phyloP scores from a whole-genome alignment of 2,113 vertebrate genomes.

The Cygnus buccinator region DNA sequence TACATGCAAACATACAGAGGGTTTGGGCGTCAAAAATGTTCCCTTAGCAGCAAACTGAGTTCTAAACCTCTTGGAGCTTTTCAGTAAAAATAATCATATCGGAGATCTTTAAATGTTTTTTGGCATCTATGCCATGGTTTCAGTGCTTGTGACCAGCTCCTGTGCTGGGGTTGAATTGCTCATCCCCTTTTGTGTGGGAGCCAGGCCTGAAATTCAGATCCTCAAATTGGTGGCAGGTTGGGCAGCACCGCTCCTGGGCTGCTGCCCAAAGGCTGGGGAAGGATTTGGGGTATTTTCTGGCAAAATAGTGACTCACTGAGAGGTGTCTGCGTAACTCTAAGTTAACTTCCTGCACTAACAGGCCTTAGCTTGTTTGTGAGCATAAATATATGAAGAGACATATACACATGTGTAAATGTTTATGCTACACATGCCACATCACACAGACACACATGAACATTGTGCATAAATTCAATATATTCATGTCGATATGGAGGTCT shows the following conservation, averaged over 20 bases:
- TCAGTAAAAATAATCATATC: neutral
- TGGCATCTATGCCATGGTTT: neutral
- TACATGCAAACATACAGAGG: neutral
- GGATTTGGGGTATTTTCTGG: neutral
- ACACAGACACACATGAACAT: neutral
- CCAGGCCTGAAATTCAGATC: neutral
- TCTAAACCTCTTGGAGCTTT: neutral
- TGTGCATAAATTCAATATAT: neutral
- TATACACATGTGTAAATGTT: neutral
- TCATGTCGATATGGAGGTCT: neutral
- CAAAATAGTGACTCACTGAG: neutral
- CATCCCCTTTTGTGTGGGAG: rapidly evolving
- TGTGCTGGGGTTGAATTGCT: neutral
- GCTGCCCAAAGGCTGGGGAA: neutral
- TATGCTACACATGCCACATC: rapidly evolving
- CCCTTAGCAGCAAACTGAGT: neutral
- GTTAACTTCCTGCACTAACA: neutral
- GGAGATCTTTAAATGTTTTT: neutral
- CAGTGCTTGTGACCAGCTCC: rapidly evolving
- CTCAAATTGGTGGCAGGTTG: rapidly evolving
- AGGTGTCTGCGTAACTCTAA: neutral
- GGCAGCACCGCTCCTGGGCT: neutral
- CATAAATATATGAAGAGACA: neutral
- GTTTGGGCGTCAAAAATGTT: neutral
- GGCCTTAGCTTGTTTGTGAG: neutral